Conservation (phyloP, 2,888 invertebrate species). For the Amphimallon solstitiale region DNA sequence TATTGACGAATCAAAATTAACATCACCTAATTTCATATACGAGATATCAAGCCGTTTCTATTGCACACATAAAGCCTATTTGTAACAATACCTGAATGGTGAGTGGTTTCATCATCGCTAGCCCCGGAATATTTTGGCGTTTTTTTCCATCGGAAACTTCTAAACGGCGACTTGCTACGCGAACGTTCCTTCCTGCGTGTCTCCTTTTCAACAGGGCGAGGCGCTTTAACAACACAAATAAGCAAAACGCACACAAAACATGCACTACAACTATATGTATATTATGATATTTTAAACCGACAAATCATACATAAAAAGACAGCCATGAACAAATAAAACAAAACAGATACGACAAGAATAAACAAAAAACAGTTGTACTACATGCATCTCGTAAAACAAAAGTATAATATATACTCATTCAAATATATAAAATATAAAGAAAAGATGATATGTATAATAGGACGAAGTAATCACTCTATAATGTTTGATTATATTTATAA, state of each 20-base stretch:
- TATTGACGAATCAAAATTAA: background rate
- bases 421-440: background rate
- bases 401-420: background rate
- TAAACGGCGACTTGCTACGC: conserved; percentile 93
- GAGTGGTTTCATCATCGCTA: conserved; percentile 81
- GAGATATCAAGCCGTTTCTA: conserved; percentile 34
- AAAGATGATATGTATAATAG: background rate
- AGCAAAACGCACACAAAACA: conserved; percentile 41
- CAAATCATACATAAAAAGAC: conserved; percentile 1
- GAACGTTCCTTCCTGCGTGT: conserved; percentile 77
- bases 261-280: conserved; percentile 31
- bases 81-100: conserved; percentile 38
- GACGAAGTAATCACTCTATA: conserved; percentile 1
- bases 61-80: conserved; percentile 38
- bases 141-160: conserved; percentile 92
- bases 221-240: conserved; percentile 46
- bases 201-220: conserved; percentile 57
- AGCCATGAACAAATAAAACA: background rate
- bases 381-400: background rate
- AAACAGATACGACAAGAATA: background rate
- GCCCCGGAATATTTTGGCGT: conserved; percentile 75
- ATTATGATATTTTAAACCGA: conserved; percentile 1
- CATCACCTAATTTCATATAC: conserved; percentile 15
- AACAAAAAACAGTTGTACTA: background rate
- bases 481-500: background rate